phyloP scores from a whole-genome alignment of 2,797 vertebrate species.

The Amphiprion clarkii region DNA sequence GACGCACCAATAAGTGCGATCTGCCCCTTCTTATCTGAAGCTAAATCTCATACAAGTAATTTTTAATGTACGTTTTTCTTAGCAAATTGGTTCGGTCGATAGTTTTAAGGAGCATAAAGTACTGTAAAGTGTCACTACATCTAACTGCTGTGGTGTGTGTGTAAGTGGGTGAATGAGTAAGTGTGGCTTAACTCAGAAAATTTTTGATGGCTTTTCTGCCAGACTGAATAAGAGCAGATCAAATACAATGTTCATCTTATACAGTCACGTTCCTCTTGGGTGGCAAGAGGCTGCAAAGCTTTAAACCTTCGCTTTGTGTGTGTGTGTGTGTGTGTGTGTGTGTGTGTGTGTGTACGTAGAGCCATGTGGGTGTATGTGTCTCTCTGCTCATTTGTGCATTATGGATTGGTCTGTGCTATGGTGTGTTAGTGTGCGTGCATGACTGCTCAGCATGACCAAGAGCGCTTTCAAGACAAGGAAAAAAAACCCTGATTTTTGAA shows the following conservation, averaged over 20 bases:
- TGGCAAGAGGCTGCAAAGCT: slow-evolving; percentile 59
- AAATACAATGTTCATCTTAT: slow-evolving; percentile 67
- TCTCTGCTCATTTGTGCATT: slow-evolving; percentile 31
- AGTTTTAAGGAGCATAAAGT: slow-evolving; percentile 15
- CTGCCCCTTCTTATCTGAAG: background rate
- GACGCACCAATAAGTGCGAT: background rate
- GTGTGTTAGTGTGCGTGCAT: background rate
- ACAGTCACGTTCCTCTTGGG: slow-evolving; percentile 64
- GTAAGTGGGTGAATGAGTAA: slow-evolving; percentile 30
- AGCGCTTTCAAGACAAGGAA: slow-evolving; percentile 42
- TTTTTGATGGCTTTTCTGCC: slow-evolving; percentile 58
- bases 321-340: slow-evolving; percentile 11
- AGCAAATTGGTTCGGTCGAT: background rate
- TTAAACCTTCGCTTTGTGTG: slow-evolving; percentile 59
- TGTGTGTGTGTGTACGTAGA: slow-evolving; percentile 2
- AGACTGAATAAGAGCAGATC: slow-evolving; percentile 67
- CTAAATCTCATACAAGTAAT: background rate
- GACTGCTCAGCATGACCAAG: slow-evolving; percentile 19
- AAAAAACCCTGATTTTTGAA: slow-evolving; percentile 19
- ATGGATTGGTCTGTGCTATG: slow-evolving; percentile 5
- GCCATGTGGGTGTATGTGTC: background rate
- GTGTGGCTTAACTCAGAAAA: slow-evolving; percentile 45
- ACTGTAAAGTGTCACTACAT: slow-evolving; percentile 10
- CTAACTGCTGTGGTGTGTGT: slow-evolving; percentile 8
- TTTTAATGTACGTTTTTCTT: background rate